phyloP scores from a whole-genome alignment of 2,888 invertebrate genomes.

The Icerya purchasi region DNA sequence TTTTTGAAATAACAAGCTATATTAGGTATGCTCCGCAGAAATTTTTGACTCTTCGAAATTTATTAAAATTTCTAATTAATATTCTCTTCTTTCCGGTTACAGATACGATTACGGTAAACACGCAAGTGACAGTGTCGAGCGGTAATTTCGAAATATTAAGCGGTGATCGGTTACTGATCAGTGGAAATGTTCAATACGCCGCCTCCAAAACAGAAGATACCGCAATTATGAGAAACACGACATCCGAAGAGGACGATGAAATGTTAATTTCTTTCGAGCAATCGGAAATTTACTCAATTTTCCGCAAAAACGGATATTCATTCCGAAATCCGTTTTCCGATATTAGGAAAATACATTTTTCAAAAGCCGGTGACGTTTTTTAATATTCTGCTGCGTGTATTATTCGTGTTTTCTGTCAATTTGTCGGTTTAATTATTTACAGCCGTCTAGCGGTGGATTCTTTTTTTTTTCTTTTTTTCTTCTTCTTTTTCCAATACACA shows the following conservation, averaged over 20 bases:
- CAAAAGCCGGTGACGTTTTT: conserved; percentile 6
- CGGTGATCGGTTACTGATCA: conserved; percentile 1
- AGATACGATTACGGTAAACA: conserved; percentile 2
- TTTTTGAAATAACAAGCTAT: too few relatives aligned
- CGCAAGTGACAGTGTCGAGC: conserved; percentile 6
- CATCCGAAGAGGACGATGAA: neutral
- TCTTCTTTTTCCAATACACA: too few relatives aligned
- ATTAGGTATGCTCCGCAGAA: too few relatives aligned
- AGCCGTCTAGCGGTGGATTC: too few relatives aligned
- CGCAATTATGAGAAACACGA: neutral
- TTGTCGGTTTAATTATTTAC: too few relatives aligned
- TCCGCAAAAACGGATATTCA: conserved; percentile 8
- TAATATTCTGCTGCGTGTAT: too few relatives aligned
- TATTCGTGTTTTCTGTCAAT: too few relatives aligned
- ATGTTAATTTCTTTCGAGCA: neutral
- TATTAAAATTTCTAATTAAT: too few relatives aligned
- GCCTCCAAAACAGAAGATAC: neutral
- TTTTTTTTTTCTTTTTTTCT: too few relatives aligned
- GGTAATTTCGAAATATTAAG: conserved; percentile 8
- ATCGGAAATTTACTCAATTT: conserved; percentile 6
- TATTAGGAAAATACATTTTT: conserved; percentile 7
- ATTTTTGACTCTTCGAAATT: too few relatives aligned
- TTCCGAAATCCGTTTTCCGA: conserved; percentile 4
- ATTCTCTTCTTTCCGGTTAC: too few relatives aligned
- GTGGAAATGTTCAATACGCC: neutral